Percentiles rank a stretch among this genome's conserved stretches.
These are phyloP conservation scores for Labeo catla DNA, from an alignment of 2,113 vertebrate species.

Conservation along the genomic window DNA sequence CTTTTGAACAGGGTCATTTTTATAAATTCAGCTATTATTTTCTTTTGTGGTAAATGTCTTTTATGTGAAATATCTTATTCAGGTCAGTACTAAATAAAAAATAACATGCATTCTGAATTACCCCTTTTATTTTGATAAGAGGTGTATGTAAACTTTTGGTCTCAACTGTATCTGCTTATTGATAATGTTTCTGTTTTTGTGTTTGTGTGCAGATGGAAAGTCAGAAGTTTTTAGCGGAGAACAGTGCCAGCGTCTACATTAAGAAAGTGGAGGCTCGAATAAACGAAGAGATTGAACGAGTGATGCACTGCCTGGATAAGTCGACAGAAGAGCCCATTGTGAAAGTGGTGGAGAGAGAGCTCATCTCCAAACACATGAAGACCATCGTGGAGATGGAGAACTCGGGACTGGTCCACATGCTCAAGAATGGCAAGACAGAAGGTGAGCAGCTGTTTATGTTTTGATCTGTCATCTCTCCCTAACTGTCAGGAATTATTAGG, in stretches of 20 bases:
- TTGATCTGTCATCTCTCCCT: not conserved
- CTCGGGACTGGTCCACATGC: slow-evolving; percentile 97
- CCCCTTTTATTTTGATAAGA: too few species aligned
- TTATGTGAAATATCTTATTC: too few species aligned
- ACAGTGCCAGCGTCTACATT: slow-evolving; percentile 98
- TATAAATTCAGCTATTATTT: too few species aligned
- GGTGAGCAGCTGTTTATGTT: slow-evolving; percentile 72
- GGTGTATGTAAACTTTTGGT: too few species aligned
- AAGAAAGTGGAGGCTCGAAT: slow-evolving; percentile 99
- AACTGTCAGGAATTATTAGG: not conserved
- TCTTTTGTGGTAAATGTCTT: too few species aligned
- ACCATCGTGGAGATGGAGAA: slow-evolving; percentile 99
- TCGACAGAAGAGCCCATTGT: slow-evolving; percentile 96
- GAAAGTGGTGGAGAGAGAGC: slow-evolving; percentile 94
- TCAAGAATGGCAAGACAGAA: slow-evolving; percentile 97
- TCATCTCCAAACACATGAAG: slow-evolving; percentile 99
- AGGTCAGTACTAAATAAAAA: too few species aligned
- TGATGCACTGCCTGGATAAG: slow-evolving; percentile 98
- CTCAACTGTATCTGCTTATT: too few species aligned
- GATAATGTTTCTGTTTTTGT: not conserved
- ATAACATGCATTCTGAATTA: too few species aligned
- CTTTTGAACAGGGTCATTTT: too few species aligned
- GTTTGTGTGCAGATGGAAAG: slow-evolving; percentile 89
- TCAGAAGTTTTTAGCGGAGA: slow-evolving; percentile 97
- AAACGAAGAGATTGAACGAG: slow-evolving; percentile 97